Evolutionary conservation across 1,140 invertebrate species (phyloP), one percentile per base, ranked within the genome.

Genomic region (Drosophila sechellia): DNA sequence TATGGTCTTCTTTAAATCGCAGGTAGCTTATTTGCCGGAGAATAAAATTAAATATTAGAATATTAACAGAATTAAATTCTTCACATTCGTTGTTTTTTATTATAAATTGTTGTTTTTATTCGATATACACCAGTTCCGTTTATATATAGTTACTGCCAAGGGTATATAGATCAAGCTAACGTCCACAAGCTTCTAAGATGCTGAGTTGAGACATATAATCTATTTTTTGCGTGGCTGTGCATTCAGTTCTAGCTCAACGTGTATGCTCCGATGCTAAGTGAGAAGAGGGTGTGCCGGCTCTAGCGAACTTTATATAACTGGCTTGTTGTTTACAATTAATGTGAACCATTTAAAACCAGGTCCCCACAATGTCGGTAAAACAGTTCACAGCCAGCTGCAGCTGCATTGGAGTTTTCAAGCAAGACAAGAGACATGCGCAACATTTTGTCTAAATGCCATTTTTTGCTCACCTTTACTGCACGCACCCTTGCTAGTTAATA

Each of bases 361-460:
- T 55, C 66, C 17, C 63, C 49, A 52, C 64, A 69, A 43, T 54
- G 63, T 20, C 48, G 48, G 56, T 68, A 53, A 43, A 35, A 13
- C 49, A 69, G 40, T 35, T 31, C 27, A 4, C 17, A 43, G 59
- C 13, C 66, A 59, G 50, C 68, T 53, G 70, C 68, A 50, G 22
- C 13, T 11, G 34, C 11, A 25, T 17, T 56, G 66, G 39, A 48
- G 50, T 39, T 48, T 56, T 25, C n/a, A 17, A 31, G 42, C 45
- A 43, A 76, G 64, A 77, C 77, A 75, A 75, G 81, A 86, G 73
- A 77, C 81, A 74, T 64, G 31, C 39, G 73, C 79, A 76, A 75
- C 73, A 53, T 57, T 64, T 40, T 63, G 64, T 69, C n/a, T 70
- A 43, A 70, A 35, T 73, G 69, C 40, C 64, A 70, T 37, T 56